Evolutionary conservation across 1,140 invertebrate genomes (phyloP), one percentile per base, ranked within the genome.

Genomic region (Polyergus mexicanus): DNA sequence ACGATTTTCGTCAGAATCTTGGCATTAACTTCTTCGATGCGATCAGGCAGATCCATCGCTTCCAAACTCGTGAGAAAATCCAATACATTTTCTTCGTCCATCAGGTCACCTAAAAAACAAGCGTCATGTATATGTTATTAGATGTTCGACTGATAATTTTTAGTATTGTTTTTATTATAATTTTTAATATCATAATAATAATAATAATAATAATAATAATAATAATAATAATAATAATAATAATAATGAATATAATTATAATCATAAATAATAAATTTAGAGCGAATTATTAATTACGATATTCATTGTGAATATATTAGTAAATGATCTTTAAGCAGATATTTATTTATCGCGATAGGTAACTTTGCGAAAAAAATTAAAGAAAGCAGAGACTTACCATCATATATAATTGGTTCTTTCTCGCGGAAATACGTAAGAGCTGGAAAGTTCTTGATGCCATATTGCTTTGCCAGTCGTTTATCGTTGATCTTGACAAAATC

Each of bases 401-500:
- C 98, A 95, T 98, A 98, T 92, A 98, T 98, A 93, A 98, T 98
- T 91, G 98, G 98, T 96, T 98, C 98, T 94, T 98, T 98, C 94
- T 99, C 98, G 88, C 98, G 97, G 96, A 99, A 99, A 94, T 99
- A 99, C 89, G 98, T 98, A 95, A 99, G 98, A 78, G 98, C 98
- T 84, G 98, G 98, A 94, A 99, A 99, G 94, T 96, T 98, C 94
- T 97, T 98, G 94, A 99, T 98, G 91, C 98, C 98, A 97, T 98
- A 98, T 91, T 98, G 98, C 94, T 99, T 99, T 72, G 98, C 98
- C 91, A 98, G 96, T 95, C 98, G 96, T 96, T 99, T 98, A 95
- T 99, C 98, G 96, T 98, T 98, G 94, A 98, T 98, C 95, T 99
- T 99, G 84, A 99, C 98, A 95, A 99, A 98, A 95, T 98, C 98